These are phyloP conservation scores for Channa maculata DNA, from an alignment of 2,113 vertebrate species.

Conservation along the genomic window DNA sequence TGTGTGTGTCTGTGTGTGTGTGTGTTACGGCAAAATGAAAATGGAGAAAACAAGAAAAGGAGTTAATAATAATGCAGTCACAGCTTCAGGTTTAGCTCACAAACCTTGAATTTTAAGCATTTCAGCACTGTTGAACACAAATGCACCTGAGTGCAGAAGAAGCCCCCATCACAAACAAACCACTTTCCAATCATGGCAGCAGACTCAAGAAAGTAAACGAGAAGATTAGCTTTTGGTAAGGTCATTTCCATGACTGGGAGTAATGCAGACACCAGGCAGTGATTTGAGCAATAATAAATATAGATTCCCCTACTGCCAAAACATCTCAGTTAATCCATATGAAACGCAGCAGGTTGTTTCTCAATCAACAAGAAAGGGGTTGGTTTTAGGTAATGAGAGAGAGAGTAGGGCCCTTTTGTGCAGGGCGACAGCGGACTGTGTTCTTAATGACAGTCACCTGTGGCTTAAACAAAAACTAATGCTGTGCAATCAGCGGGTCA, in stretches of 20 bases:
- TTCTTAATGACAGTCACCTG: conserved; percentile 8
- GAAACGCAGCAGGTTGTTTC: conserved; percentile 13
- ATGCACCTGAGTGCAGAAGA: neutral
- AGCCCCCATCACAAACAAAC: neutral
- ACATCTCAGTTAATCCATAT: conserved; percentile 28
- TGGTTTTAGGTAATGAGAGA: neutral
- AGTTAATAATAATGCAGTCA: neutral
- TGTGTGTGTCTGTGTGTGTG: neutral
- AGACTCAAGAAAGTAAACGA: conserved; percentile 6
- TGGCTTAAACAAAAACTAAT: conserved; percentile 2
- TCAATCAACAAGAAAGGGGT: neutral
- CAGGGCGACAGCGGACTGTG: no score
- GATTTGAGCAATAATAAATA: conserved; percentile 53
- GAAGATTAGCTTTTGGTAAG: conserved; percentile 12
- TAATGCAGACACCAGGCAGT: conserved; percentile 25
- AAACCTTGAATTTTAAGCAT: conserved; percentile 2
- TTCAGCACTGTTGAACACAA: conserved; percentile 5
- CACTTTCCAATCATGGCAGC: conserved; percentile 14
- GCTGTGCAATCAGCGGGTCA: conserved; percentile 13
- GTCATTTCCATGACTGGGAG: conserved; percentile 49
- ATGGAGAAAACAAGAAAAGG: conserved; percentile 9
- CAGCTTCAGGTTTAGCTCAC: neutral
- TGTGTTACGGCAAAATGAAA: neutral
- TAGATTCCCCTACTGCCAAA: conserved; percentile 19
- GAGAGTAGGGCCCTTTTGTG: no score